Base-by-base conservation (phyloP, 2,113 vertebrate genomes). In the Gulo gulo region DNA sequence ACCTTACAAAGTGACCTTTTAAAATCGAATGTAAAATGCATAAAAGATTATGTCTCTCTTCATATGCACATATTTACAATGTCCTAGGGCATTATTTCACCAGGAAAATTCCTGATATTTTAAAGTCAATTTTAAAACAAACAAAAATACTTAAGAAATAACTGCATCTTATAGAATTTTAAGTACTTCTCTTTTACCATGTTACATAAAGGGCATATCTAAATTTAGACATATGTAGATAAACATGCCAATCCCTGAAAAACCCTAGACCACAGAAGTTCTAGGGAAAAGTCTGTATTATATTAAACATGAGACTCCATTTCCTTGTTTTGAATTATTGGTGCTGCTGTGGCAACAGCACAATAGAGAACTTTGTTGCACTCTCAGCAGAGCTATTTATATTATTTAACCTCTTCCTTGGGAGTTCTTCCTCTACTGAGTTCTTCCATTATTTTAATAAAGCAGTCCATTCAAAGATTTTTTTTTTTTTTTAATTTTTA, bases 321-420 rank as follows among this genome's bases (percentile, higher is more conserved):
- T 98, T 97, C 97, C 97, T 98, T 97, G 95, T 98, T 98, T 97
- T 98, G 97, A 97, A 91, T 98, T 96, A 97, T 94, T 97, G 80
- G 97, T 67, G 92, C 94, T 97, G 96, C 97, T 94, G 97, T 97
- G 91, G 98, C 91, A 97, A 97, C 97, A 96, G 91, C 93, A 97
- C 88, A 98, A 96, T 97, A 86, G 90, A 94, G 97, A 97, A 97
- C 88, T 96, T 81, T 97, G 97, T 88, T 98, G 96, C 92, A 50
- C 84, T 91, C 90, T 98, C 96, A 98, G 97, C 96, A 97, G 87
- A 98, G 82, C 95, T 98, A 98, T 97, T 98, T 98, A 97, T 98
- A 95, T 80, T 94, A 96, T 96, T 97, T 97, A 97, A 96, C 96
- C 67, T 96, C 97, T 95, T 97, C 94, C 88, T 74, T 71, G 85